Evolutionary conservation across 1,140 invertebrate species (phyloP), one percentile per base, ranked within the genome.

Genomic region (Drosophila ficusphila): DNA sequence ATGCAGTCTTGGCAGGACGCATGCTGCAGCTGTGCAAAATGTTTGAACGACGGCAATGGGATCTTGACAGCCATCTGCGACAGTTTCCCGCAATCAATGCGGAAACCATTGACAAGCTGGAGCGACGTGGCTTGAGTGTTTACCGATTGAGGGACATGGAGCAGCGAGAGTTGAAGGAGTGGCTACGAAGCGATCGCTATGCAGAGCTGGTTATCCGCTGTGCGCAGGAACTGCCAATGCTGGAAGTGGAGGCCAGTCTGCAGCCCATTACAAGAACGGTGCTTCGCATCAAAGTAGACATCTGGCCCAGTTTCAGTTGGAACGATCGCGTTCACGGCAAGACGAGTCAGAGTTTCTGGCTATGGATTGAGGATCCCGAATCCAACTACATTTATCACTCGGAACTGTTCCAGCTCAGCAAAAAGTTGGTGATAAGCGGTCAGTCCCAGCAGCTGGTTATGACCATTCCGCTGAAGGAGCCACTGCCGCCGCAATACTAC

Each of bases 281-380:
- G 16, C 92, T 99, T 3, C 94, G 97, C 79, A 96, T 99, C 68
- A 95, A 95, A 38, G 93, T 99, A 9, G 94, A 93, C 38, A 95
- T 99, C 7, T 95, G 91, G 52, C 95, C 98, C 0, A 94, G 95
- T 62, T 99, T 99, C 90, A 95, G 93, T 41, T 99, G 98, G 97
- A 97, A 97, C 90, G 97, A 98, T 86, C 94, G 94, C 68, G 92
- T 97, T 53, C 98, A 99, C 90, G 98, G 98, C 0, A 96, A 95
- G 91, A 94, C 93, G 7, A 94, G 96, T 0, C 97, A 99, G 92
- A 94, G 96, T 2, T 99, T 99, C 92, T 99, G 98, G 97, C 95
- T 99, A 47, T 99, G 98, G 97, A 96, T 99, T 11, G 98, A 99
- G 92, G 98, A 99, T 92, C 96, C 98, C 0, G 96, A 97, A 9